These are phyloP conservation scores for Epizoanthus rinbou DNA, from an alignment of 92 coral and sea anemone genomes.

Conservation along the genomic window DNA sequence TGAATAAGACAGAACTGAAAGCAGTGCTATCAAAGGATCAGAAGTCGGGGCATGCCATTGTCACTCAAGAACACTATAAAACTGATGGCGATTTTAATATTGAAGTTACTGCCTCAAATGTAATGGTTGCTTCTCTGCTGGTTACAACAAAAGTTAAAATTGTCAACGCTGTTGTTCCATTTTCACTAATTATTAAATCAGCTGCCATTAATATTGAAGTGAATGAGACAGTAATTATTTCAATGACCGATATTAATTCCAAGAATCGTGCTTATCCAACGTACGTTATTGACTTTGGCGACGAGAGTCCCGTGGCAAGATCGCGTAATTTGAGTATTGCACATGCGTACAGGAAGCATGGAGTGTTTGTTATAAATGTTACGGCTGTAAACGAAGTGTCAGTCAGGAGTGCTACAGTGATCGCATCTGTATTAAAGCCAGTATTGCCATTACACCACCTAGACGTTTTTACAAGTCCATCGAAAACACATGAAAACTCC, in stretches of 20 bases:
- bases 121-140: conserved; percentile 33
- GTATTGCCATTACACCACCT: conserved; percentile 50
- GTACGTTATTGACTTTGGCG: conserved; percentile 58
- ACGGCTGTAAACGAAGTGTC: conserved; percentile 63
- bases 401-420: conserved; percentile 4
- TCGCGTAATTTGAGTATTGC: conserved; percentile 41
- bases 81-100: conserved; percentile 54
- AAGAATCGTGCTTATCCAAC: conserved; percentile 39
- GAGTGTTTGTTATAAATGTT: conserved; percentile 53
- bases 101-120: conserved; percentile 57
- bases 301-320: conserved; percentile 47
- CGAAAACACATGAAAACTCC: conserved; percentile 42
- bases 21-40: conserved; percentile 50
- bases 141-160: conserved; percentile 26
- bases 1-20: not conserved
- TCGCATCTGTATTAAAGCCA: conserved; percentile 46
- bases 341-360: conserved; percentile 33
- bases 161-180: conserved; percentile 46
- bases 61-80: conserved; percentile 50
- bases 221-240: conserved; percentile 51
- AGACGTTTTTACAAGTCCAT: conserved; percentile 28
- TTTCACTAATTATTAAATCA: conserved; percentile 31
- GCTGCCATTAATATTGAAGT: conserved; percentile 42
- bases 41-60: conserved; percentile 40
- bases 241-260: conserved; percentile 38